Evolutionary conservation across 1,140 invertebrate genomes (phyloP).

Genomic region (Pectinophora gossypiella): DNA sequence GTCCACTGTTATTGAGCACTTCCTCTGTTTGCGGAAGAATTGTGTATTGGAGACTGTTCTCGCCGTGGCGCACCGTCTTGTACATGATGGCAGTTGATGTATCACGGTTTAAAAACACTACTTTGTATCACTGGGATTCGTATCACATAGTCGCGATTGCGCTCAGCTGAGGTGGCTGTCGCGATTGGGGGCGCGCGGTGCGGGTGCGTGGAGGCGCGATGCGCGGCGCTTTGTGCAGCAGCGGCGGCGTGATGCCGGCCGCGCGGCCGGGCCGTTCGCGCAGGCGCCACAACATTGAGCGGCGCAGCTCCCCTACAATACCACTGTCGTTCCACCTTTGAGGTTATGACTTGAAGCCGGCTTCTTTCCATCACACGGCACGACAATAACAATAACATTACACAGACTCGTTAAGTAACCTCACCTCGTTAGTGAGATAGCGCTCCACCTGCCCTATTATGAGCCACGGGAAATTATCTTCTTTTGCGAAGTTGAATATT

Average conservation of each 20-base stretch:
- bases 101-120: conserved; percentile 53
- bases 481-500: not conserved
- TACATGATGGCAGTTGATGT: conserved; percentile 76
- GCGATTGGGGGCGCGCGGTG: conserved; percentile 36
- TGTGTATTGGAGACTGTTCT: conserved; percentile 83
- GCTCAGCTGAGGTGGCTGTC: conserved; percentile 23
- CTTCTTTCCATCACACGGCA: conserved; percentile 24
- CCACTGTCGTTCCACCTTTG: conserved; percentile 42
- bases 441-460: not conserved
- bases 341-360: conserved; percentile 66
- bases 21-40: conserved; percentile 83
- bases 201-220: conserved; percentile 39
- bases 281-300: conserved; percentile 71
- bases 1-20: conserved; percentile 77
- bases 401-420: conserved; percentile 17
- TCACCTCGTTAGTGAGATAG: conserved; percentile 12
- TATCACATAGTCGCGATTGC: conserved; percentile 55
- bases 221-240: conserved; percentile 53
- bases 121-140: conserved; percentile 29
- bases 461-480: not conserved
- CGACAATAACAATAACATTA: conserved; percentile 41
- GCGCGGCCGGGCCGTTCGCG: conserved; percentile 22
- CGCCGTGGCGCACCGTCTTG: conserved; percentile 84
- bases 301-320: conserved; percentile 50
- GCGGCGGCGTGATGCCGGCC: conserved; percentile 21